Evolutionary conservation across 2,113 vertebrate genomes (phyloP).

Genomic region (Menura novaehollandiae): DNA sequence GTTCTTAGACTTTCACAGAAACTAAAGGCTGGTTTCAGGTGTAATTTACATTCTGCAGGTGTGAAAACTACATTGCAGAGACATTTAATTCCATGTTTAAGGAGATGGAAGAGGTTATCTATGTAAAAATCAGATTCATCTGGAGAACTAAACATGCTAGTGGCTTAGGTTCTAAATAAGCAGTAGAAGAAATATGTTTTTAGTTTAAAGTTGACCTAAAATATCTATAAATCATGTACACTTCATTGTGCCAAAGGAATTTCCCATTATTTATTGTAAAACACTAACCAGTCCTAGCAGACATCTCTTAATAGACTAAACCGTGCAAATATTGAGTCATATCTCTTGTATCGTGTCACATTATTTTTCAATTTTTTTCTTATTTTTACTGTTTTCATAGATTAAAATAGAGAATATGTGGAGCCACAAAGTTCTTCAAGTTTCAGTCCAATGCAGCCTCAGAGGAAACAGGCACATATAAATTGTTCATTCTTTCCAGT

Average conservation of each 20-base stretch:
- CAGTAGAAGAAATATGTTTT: neutral
- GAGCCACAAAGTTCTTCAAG: neutral
- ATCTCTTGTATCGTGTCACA: neutral
- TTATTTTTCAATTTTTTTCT: neutral
- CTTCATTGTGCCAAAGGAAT: neutral
- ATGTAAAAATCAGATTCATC: neutral
- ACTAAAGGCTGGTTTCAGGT: neutral
- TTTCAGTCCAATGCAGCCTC: neutral
- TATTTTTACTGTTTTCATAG: neutral
- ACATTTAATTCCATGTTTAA: neutral
- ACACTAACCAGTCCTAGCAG: neutral
- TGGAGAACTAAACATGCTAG: neutral
- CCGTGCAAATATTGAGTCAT: neutral
- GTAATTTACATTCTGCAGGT: neutral
- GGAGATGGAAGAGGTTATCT: neutral
- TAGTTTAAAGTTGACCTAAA: neutral
- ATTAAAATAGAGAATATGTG: slow-evolving; percentile 35
- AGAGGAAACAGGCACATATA: neutral
- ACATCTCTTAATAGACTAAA: neutral
- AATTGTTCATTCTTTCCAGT: slow-evolving; percentile 25
- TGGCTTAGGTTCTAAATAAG: neutral
- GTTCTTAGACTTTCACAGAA: neutral
- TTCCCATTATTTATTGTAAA: neutral
- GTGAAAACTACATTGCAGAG: neutral
- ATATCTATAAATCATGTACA: neutral